These are phyloP conservation scores for Lagodon rhomboides DNA, from an alignment of 2,797 vertebrate species.

Conservation along the genomic window DNA sequence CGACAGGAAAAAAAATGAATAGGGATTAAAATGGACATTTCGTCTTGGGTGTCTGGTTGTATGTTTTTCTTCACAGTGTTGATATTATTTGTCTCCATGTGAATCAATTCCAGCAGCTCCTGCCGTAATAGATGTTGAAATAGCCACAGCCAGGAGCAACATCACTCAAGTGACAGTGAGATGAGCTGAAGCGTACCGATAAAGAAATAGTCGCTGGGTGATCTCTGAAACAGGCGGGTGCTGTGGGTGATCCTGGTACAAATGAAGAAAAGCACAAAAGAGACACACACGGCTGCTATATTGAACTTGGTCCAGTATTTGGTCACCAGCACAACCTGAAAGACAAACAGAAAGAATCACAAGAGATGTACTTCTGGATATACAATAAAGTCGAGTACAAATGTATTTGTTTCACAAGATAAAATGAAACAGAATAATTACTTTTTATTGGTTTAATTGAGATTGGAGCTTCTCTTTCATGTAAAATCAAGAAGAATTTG, in stretches of 20 bases:
- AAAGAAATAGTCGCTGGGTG: constrained; percentile 88
- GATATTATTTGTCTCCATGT: background rate
- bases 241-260: constrained; percentile 85
- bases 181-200: constrained; percentile 80
- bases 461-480: no score
- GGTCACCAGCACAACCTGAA: constrained; percentile 87
- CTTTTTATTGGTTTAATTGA: no score
- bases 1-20: constrained; percentile 15
- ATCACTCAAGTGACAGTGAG: constrained; percentile 2
- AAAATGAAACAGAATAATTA: background rate
- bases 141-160: background rate
- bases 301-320: constrained; percentile 89
- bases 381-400: background rate
- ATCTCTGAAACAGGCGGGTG: constrained; percentile 68
- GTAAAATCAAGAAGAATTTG: background rate
- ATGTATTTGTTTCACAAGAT: background rate
- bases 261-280: constrained; percentile 84
- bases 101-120: constrained; percentile 5
- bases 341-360: constrained; percentile 16
- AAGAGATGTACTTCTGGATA: background rate
- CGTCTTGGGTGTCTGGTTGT: background rate
- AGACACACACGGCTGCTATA: constrained; percentile 78
- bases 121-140: constrained; percentile 10
- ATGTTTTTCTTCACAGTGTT: background rate
- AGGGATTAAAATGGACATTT: constrained; percentile 12